phyloP scores from a whole-genome alignment of 2,113 vertebrate genomes.

The Sus scrofa region T2T-Sscrofa CM000812.6:183518001-183518500 shows the following conservation, averaged over 20 bases:
- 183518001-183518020: not conserved
- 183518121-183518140: not conserved
- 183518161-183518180: not conserved
- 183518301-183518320: not conserved
- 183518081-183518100: fast-evolving
- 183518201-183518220: not conserved
- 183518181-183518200: not conserved
- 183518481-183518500: not conserved
- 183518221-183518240: not conserved
- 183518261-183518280: not conserved
- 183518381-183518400: not conserved
- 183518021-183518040: not conserved
- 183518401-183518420: not conserved
- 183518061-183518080: not conserved
- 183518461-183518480: not conserved
- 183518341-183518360: not conserved
- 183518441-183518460: not conserved
- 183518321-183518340: not conserved
- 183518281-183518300: not conserved
- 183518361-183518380: not conserved
- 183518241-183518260: not conserved
- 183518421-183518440: not conserved
- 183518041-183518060: not conserved
- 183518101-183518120: not conserved
- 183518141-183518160: not conserved